These are phyloP conservation scores for Pherbina coryleti DNA, from an alignment of 2,888 invertebrate genomes.

Conservation along the genomic window DNA sequence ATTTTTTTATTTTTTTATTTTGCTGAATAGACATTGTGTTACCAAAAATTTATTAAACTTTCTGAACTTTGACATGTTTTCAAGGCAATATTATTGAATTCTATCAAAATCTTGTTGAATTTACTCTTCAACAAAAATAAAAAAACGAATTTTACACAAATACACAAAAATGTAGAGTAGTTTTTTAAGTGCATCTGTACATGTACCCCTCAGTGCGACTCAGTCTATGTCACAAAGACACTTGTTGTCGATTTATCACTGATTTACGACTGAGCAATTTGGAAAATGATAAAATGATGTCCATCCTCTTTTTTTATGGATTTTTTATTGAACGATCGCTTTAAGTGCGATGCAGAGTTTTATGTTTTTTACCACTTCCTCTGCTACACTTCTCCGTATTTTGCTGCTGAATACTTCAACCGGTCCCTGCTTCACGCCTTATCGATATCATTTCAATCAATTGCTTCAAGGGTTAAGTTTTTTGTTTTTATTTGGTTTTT, in stretches of 20 bases:
- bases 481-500: no score
- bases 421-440: conserved; percentile 56
- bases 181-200: neutral
- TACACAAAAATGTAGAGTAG: no score
- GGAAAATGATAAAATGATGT: conserved; percentile 64
- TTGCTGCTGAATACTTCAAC: no score
- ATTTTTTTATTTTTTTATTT: no score
- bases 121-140: no score
- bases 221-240: neutral
- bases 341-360: neutral
- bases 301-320: conserved; percentile 49
- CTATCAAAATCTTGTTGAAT: no score
- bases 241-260: conserved; percentile 46
- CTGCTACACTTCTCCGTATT: conserved; percentile 31
- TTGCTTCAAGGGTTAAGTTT: conserved; percentile 51
- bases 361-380: neutral
- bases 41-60: no score
- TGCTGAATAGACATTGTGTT: no score
- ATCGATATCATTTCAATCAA: conserved; percentile 63
- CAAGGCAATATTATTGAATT: no score
- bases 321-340: neutral
- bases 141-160: no score
- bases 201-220: neutral
- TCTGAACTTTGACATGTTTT: no score
- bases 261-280: conserved; percentile 64